Percentiles rank a stretch among this genome's conserved stretches.
Conservation (phyloP, 2,113 vertebrate genomes). For the Seriola quinqueradiata region DNA sequence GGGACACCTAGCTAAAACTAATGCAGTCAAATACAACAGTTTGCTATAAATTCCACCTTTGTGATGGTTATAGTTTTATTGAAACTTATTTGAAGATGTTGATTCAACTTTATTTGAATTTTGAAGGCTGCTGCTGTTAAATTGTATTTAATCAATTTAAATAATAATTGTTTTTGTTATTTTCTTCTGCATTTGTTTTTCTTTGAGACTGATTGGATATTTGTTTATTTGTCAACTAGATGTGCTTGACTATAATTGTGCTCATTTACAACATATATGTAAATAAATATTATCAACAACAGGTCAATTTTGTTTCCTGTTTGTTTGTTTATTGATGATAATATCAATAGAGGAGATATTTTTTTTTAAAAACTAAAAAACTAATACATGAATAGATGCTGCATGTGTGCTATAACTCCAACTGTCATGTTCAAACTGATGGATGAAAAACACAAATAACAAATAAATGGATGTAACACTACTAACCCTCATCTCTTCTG, state of each 20-base stretch:
- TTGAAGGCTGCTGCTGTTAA: too few relatives aligned
- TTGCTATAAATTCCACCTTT: too few relatives aligned
- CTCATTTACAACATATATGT: neutral
- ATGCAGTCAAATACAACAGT: too few relatives aligned
- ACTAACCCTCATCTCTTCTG: neutral
- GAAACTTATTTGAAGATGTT: neutral
- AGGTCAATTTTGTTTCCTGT: neutral
- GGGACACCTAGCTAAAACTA: neutral
- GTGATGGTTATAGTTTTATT: neutral
- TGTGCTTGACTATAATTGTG: neutral
- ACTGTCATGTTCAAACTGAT: neutral
- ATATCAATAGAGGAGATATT: neutral
- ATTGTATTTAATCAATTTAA: neutral
- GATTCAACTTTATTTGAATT: neutral
- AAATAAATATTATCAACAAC: neutral
- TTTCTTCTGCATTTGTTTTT: neutral
- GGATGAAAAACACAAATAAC: neutral
- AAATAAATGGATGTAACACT: neutral
- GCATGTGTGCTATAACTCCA: neutral
- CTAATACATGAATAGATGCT: neutral
- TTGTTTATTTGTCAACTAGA: neutral
- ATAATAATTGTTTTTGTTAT: neutral
- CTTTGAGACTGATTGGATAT: neutral
- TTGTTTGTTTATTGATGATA: slow-evolving; percentile 6
- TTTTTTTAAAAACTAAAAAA: neutral